phyloP scores from a whole-genome alignment of 2,888 invertebrate genomes.

The Mythimna ferrago region DNA sequence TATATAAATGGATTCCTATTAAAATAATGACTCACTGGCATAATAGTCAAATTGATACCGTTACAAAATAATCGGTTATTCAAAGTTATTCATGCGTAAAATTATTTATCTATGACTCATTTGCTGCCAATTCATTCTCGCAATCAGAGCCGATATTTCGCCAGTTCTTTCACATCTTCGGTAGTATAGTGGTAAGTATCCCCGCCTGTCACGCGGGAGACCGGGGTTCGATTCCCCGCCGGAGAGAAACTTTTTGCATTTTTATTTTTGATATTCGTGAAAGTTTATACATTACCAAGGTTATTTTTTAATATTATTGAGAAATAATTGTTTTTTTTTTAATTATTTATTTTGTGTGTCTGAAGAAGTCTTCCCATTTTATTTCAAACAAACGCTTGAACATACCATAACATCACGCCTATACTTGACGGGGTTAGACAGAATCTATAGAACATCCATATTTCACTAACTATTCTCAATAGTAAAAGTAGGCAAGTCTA shows the following conservation, averaged over 20 bases:
- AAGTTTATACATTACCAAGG: accelerated
- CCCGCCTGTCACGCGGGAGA: constrained; percentile 91
- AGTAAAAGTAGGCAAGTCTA: background rate
- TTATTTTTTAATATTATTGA: background rate
- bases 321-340: background rate
- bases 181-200: constrained; percentile 91
- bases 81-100: constrained; percentile 11
- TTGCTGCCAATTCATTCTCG: background rate
- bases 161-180: constrained; percentile 72
- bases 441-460: background rate
- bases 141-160: constrained; percentile 46
- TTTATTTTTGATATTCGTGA: background rate
- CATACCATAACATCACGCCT: background rate
- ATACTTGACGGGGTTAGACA: background rate
- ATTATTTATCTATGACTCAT: constrained; percentile 47
- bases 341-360: too few species aligned
- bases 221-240: constrained; percentile 91
- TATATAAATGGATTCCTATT: constrained; percentile 19
- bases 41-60: constrained; percentile 25
- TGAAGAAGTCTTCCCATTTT: too few species aligned
- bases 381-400: background rate
- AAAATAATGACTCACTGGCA: constrained; percentile 38
- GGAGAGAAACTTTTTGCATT: constrained; percentile 77
- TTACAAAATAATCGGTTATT: constrained; percentile 11
- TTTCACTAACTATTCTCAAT: background rate